Conservation (phyloP, 1,140 invertebrate genomes). For the Condylostylus longicornis region DNA sequence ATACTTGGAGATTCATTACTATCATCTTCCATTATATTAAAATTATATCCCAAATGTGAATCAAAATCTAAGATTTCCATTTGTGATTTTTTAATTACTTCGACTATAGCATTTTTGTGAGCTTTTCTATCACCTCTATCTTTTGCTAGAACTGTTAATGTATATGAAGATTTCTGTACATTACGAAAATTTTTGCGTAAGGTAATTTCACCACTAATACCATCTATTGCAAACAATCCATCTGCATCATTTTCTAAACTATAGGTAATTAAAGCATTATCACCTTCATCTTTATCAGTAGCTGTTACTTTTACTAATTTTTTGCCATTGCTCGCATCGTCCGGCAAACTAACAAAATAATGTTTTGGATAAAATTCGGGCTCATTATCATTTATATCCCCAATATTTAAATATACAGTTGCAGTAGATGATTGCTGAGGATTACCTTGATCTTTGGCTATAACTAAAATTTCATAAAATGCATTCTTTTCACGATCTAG, state of each 20-base stretch:
- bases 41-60: slow-evolving; percentile 56
- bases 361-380: slow-evolving; percentile 74
- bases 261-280: slow-evolving; percentile 66
- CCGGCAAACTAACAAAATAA: slow-evolving; percentile 57
- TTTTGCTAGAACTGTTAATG: slow-evolving; percentile 56
- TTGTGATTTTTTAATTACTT: slow-evolving; percentile 58
- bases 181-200: slow-evolving; percentile 46
- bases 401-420: slow-evolving; percentile 61
- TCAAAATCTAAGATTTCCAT: slow-evolving; percentile 57
- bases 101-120: slow-evolving; percentile 58
- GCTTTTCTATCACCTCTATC: slow-evolving; percentile 60
- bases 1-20: slow-evolving; percentile 37
- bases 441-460: slow-evolving; percentile 83
- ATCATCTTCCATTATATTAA: slow-evolving; percentile 69
- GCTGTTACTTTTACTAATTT: slow-evolving; percentile 56
- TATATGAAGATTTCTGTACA: slow-evolving; percentile 48
- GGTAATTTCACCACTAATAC: slow-evolving; percentile 54
- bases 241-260: slow-evolving; percentile 56
- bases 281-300: slow-evolving; percentile 63
- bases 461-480: slow-evolving; percentile 64
- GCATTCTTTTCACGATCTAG: slow-evolving; percentile 70
- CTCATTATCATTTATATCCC: slow-evolving; percentile 82
- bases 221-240: slow-evolving; percentile 60
- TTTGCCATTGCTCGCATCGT: slow-evolving; percentile 48
- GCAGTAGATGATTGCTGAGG: slow-evolving; percentile 75